Conservation (phyloP, 2,888 invertebrate species). For the Anaspis maculata region DNA sequence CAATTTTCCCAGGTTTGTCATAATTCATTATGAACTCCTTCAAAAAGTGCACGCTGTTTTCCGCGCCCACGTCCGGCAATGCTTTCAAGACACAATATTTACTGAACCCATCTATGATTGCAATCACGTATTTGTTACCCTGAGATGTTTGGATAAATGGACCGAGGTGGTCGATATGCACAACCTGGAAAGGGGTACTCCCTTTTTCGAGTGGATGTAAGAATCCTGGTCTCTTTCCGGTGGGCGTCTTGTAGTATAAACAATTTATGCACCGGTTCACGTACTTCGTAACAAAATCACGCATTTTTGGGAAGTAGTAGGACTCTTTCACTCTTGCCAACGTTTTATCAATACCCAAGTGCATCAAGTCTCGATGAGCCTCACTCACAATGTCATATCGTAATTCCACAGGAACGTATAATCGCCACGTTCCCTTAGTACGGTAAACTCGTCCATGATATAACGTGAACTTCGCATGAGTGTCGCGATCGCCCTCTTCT, state of each 20-base stretch:
- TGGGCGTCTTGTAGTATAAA: slow-evolving; percentile 9
- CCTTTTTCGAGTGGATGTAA: slow-evolving; percentile 8
- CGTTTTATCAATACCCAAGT: slow-evolving; percentile 17
- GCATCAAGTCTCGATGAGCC: slow-evolving; percentile 9
- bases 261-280: slow-evolving; percentile 16
- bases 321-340: slow-evolving; percentile 9
- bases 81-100: slow-evolving; percentile 8
- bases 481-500: slow-evolving; percentile 3
- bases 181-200: slow-evolving; percentile 2
- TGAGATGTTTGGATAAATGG: not conserved
- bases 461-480: no score
- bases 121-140: not conserved
- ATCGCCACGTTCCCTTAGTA: slow-evolving; percentile 4
- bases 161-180: slow-evolving; percentile 1
- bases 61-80: slow-evolving; percentile 4
- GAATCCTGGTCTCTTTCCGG: slow-evolving; percentile 2
- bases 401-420: slow-evolving; percentile 12
- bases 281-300: slow-evolving; percentile 11
- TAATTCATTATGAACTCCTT: slow-evolving; percentile 18
- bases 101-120: not conserved
- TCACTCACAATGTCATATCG: slow-evolving; percentile 9
- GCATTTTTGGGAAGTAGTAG: slow-evolving; percentile 19
- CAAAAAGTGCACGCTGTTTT: slow-evolving; percentile 5
- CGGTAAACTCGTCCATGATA: slow-evolving; percentile 16
- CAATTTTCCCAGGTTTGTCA: slow-evolving; percentile 20